Evolutionary conservation across 2,113 vertebrate genomes (phyloP).

Genomic region (Microcebus tavaratra): DNA sequence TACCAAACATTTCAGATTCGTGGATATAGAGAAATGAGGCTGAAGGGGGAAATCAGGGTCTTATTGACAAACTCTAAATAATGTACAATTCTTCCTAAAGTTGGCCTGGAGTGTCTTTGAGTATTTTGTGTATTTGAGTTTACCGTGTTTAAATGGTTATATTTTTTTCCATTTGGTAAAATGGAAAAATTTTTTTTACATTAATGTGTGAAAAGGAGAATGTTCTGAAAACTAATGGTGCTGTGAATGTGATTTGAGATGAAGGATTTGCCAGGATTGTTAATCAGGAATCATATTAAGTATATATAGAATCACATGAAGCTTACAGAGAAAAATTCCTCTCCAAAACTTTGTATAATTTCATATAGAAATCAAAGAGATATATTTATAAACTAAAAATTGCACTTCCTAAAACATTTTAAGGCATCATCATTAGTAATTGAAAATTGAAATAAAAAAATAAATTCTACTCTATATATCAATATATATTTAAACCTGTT

Average conservation of each 20-base stretch:
- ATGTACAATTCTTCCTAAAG: background rate
- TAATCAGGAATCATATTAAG: background rate
- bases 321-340: background rate
- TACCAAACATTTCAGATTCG: rapidly evolving
- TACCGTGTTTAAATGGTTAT: background rate
- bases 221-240: background rate
- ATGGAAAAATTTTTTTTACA: background rate
- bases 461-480: background rate
- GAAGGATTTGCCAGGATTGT: background rate
- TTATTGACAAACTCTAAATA: rapidly evolving
- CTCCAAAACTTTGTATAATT: background rate
- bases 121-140: background rate
- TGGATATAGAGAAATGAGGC: background rate
- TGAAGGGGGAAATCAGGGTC: background rate
- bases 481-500: background rate
- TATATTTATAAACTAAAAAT: background rate
- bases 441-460: slow-evolving; percentile 3
- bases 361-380: background rate
- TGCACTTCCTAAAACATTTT: background rate
- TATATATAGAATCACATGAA: background rate
- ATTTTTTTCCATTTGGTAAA: background rate
- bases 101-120: background rate
- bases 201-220: background rate
- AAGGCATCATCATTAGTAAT: background rate
- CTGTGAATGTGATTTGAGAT: background rate